These are phyloP conservation scores for Dryobota labecula DNA, from an alignment of 2,888 invertebrate genomes.

Conservation along the genomic window DNA sequence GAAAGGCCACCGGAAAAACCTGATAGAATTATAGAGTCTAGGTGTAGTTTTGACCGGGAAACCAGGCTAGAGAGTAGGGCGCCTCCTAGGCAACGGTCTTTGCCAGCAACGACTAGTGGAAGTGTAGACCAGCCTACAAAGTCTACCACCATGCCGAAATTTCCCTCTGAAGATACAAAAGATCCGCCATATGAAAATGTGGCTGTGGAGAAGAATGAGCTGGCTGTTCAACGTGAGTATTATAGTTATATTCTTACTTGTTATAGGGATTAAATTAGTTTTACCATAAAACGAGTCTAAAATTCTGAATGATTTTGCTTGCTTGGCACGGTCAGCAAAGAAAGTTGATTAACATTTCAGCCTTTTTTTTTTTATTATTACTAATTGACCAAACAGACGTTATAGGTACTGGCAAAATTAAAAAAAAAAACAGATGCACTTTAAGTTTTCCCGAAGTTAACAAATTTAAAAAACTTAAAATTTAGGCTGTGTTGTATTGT, in stretches of 20 bases:
- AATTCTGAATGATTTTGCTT: neutral
- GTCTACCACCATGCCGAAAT: conserved; percentile 91
- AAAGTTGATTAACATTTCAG: no score
- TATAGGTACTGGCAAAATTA: no score
- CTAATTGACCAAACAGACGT: no score
- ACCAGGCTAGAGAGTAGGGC: conserved; percentile 78
- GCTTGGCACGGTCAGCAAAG: no score
- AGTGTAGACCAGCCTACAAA: conserved; percentile 87
- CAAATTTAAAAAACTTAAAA: no score
- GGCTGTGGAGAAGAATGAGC: conserved; percentile 81
- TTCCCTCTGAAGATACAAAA: conserved; percentile 85
- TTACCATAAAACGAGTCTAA: neutral
- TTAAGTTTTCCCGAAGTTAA: no score
- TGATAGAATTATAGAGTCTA: conserved; percentile 65
- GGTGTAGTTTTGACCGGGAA: conserved; percentile 69
- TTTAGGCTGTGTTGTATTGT: no score
- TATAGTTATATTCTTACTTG: neutral
- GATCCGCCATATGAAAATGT: conserved; percentile 87
- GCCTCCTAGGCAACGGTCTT: conserved; percentile 84
- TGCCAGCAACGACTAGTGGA: conserved; percentile 82
- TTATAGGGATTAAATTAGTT: neutral
- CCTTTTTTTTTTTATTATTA: no score
- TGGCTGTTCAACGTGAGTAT: conserved; percentile 84
- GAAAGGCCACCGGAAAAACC: conserved; percentile 79
- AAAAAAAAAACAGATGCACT: no score